Evolutionary conservation across 2,797 vertebrate species (phyloP), one percentile per base, ranked within the genome.

Genomic region (Vireo griseus): DNA sequence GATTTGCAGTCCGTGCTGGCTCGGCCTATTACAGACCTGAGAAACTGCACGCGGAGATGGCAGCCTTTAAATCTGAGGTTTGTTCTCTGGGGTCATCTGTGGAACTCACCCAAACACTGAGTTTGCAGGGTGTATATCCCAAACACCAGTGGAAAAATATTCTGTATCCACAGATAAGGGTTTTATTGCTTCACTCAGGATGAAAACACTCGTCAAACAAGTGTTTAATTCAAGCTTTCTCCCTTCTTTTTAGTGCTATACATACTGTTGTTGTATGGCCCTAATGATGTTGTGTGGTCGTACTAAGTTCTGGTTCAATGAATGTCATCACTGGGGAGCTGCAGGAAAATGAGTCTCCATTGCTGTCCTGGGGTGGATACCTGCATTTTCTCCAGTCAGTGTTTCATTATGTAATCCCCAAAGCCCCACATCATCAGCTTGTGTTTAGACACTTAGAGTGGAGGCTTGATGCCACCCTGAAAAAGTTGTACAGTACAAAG

Each of bases 51-150:
- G 98, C 98, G 3, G 98, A 98, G 88, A 94, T 99, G 74, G 98
- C 98, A 2, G 98, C 97, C 1, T 98, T 98, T 96, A 98, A 98
- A 95, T 97, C 98, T 62, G 98, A 99, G 98, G 98, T 99, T 97
- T 48, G 21, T 84, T 75, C 57, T 76, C 85, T 85, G 61, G 82
- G 54, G 22, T 86, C 94, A 37, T 11, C 61, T 57, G 0, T 79
- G 39, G 39, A 54, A 61, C 52, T 89, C 25, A 21, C 25, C 10
- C 40, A 35, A 0, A 57, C 72, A 26, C 50, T 35, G 66, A 51
- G 12, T 44, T 57, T 86, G 39, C 10, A 40, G 61, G 6, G 8
- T 54, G 4, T n/a, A 5, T 28, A 26, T 82, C 37, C 33, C 48
- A 82, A 29, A 85, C 12, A 13, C 57, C 22, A 17, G 16, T 10